Evolutionary conservation across 2,113 vertebrate genomes (phyloP).

Genomic region (Melanerpes formicivorus): DNA sequence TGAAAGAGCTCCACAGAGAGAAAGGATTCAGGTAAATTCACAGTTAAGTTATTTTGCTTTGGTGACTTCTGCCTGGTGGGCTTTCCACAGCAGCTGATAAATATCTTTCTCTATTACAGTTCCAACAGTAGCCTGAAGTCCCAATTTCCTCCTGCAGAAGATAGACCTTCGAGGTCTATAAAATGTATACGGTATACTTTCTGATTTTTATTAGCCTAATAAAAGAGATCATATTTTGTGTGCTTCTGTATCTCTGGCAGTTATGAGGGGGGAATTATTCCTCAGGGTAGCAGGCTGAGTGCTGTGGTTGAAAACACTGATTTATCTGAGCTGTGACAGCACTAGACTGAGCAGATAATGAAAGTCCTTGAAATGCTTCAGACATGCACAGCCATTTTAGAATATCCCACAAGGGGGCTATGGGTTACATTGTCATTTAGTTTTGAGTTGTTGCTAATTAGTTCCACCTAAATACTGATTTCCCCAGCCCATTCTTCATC

Average conservation of each 20-base stretch:
- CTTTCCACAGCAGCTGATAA: slow-evolving; percentile 30
- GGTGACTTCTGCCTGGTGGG: not conserved
- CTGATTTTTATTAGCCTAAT: slow-evolving; percentile 65
- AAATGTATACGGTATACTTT: slow-evolving; percentile 54
- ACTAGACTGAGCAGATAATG: slow-evolving; percentile 4
- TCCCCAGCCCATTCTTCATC: not conserved
- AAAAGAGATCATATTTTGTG: slow-evolving; percentile 65
- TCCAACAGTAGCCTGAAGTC: slow-evolving; percentile 35
- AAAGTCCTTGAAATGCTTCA: slow-evolving; percentile 47
- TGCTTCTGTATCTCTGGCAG: slow-evolving; percentile 38
- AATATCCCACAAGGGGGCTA: slow-evolving; percentile 59
- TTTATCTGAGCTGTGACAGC: slow-evolving; percentile 34
- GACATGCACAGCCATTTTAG: slow-evolving; percentile 30
- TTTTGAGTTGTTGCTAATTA: slow-evolving; percentile 41
- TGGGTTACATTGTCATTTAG: slow-evolving; percentile 36
- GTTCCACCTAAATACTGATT: slow-evolving; percentile 44
- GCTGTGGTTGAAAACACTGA: not conserved
- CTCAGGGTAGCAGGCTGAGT: not conserved
- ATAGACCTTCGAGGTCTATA: slow-evolving; percentile 59
- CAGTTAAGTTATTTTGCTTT: not conserved
- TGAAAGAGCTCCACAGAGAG: not conserved
- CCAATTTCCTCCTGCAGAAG: slow-evolving; percentile 24
- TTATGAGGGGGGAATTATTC: slow-evolving; percentile 11
- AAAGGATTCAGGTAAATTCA: slow-evolving; percentile 19
- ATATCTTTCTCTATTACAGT: not conserved